A percentile compares a stretch with the other conserved stretches of the same genome.
These are phyloP conservation scores for Meliscaeva auricollis DNA, from an alignment of 2,888 invertebrate species.

Conservation along the genomic window DNA sequence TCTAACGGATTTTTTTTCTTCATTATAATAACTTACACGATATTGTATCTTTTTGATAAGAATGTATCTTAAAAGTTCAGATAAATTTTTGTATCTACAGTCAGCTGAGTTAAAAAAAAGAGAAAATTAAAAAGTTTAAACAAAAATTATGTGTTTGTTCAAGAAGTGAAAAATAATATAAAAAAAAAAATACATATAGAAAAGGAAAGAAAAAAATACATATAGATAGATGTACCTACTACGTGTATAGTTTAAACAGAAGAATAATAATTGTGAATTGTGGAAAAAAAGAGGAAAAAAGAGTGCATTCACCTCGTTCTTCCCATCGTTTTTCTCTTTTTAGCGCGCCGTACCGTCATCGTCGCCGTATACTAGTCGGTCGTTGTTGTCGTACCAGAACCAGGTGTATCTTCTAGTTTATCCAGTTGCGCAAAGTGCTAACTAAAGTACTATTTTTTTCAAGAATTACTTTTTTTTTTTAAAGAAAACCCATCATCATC, in stretches of 20 bases:
- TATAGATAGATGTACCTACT: constrained; percentile 3
- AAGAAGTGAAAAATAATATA: constrained; percentile 45
- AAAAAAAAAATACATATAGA: constrained; percentile 28
- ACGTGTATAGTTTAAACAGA: constrained; percentile 30
- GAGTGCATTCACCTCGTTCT: constrained; percentile 73
- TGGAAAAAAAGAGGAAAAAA: constrained; percentile 59
- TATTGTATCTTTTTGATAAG: constrained; percentile 23
- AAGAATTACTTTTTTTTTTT: background rate
- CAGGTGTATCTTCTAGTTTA: constrained; percentile 66
- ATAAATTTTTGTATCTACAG: constrained; percentile 6
- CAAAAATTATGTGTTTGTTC: constrained; percentile 22
- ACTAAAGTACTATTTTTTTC: constrained; percentile 58
- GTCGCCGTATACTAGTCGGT: constrained; percentile 38
- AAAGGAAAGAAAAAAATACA: constrained; percentile 25
- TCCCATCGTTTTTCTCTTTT: constrained; percentile 73
- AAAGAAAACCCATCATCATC: constrained; percentile 11
- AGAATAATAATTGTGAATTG: constrained; percentile 62
- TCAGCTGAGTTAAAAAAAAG: constrained; percentile 27
- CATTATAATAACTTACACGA: background rate
- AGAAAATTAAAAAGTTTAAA: constrained; percentile 35
- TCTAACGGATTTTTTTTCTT: constrained; percentile 34
- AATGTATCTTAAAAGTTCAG: constrained; percentile 12
- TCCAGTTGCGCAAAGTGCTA: constrained; percentile 72
- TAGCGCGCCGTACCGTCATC: constrained; percentile 68
- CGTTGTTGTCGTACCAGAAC: constrained; percentile 44